Conservation (phyloP, 2,797 vertebrate species). For the Centropyge bicolor region DNA sequence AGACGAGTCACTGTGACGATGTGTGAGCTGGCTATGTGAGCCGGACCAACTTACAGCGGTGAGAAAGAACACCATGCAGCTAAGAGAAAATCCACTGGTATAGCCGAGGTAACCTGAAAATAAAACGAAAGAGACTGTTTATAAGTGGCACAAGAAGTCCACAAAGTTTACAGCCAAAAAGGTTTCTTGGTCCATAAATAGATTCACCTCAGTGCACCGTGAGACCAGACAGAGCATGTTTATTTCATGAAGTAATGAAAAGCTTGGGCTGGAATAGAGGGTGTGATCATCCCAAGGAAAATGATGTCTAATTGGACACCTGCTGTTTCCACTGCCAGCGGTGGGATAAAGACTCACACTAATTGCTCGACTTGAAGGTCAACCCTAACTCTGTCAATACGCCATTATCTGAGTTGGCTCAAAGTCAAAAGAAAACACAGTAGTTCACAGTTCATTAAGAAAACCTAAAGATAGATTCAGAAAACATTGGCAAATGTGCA, state of each 20-base stretch:
- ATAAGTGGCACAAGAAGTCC: slow-evolving; percentile 17
- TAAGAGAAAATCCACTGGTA: slow-evolving; percentile 97
- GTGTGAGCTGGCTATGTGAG: slow-evolving; percentile 30
- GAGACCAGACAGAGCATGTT: slow-evolving; percentile 29
- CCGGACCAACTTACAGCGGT: slow-evolving; percentile 88
- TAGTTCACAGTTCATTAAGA: slow-evolving; percentile 12
- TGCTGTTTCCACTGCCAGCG: slow-evolving; percentile 38
- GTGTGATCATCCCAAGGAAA: slow-evolving; percentile 25
- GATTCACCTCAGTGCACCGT: slow-evolving; percentile 5
- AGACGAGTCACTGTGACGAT: slow-evolving; percentile 37
- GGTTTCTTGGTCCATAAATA: slow-evolving; percentile 15
- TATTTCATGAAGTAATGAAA: slow-evolving; percentile 26
- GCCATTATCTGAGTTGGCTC: slow-evolving; percentile 21
- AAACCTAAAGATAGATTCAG: neutral
- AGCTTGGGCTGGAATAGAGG: slow-evolving; percentile 10
- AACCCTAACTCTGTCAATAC: slow-evolving; percentile 20
- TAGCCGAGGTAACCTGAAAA: slow-evolving; percentile 96
- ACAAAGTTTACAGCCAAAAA: neutral
- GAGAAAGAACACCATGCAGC: slow-evolving; percentile 99
- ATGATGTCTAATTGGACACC: slow-evolving; percentile 44
- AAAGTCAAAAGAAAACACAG: slow-evolving; percentile 23
- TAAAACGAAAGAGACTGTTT: slow-evolving; percentile 26
- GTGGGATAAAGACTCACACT: slow-evolving; percentile 39
- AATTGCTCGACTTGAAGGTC: slow-evolving; percentile 55
- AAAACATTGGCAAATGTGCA: neutral